phyloP scores from a whole-genome alignment of 1,140 invertebrate genomes.

The Ptiloglossa arizonensis region DNA sequence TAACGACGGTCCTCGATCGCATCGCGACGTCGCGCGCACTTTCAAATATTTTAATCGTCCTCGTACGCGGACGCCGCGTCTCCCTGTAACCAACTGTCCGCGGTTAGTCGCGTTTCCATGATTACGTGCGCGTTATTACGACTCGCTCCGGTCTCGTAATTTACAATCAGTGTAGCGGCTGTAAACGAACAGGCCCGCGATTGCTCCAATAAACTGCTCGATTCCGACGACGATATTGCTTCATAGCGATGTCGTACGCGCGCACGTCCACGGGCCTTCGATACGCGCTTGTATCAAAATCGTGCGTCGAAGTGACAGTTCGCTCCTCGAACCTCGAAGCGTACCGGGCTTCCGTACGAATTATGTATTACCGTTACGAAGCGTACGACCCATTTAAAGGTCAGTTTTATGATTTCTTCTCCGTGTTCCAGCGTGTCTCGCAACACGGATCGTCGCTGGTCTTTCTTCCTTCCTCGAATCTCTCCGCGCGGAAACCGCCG shows the following conservation, averaged over 20 bases:
- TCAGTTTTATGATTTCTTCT: slow-evolving; percentile 49
- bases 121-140: slow-evolving; percentile 36
- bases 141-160: slow-evolving; percentile 59
- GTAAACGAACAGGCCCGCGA: slow-evolving; percentile 60
- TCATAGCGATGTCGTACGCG: neutral
- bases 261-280: neutral
- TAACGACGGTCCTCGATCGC: neutral
- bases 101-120: slow-evolving; percentile 16
- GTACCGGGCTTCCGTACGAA: neutral
- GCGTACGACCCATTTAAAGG: neutral
- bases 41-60: neutral
- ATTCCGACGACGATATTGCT: slow-evolving; percentile 15
- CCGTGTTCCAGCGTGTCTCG: slow-evolving; percentile 49
- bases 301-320: no score
- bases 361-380: neutral
- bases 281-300: neutral
- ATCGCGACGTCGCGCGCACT: neutral
- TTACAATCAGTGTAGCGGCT: slow-evolving; percentile 62
- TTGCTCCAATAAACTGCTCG: slow-evolving; percentile 63
- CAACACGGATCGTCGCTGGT: slow-evolving; percentile 31
- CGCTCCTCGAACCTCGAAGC: no score
- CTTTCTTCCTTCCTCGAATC: neutral
- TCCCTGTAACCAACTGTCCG: slow-evolving; percentile 29
- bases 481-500: neutral
- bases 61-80: no score